Evolutionary conservation across 2,113 vertebrate species (phyloP).

Genomic region (Rhodinocichla rosea): DNA sequence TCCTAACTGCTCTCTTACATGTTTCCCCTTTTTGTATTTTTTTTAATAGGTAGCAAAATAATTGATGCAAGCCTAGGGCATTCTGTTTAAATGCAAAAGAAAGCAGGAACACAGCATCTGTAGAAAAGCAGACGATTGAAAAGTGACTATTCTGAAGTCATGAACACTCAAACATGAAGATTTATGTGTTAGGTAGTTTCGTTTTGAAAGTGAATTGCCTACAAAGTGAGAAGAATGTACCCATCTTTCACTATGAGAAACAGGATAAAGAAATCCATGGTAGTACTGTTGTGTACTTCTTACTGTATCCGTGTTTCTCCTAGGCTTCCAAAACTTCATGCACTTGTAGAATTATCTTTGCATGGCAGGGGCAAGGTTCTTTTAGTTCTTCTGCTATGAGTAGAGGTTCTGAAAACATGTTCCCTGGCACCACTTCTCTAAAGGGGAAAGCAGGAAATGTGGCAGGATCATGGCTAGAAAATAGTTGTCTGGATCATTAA

Average conservation of each 20-base stretch:
- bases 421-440: not conserved
- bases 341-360: not conserved
- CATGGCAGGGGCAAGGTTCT: not conserved
- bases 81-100: not conserved
- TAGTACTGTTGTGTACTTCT: not conserved
- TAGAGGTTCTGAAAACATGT: not conserved
- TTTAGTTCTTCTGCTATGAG: not conserved
- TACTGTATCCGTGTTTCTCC: not conserved
- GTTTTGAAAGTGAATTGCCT: not conserved
- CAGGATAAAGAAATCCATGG: not conserved
- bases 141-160: not conserved
- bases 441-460: not conserved
- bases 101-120: not conserved
- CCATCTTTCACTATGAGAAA: not conserved
- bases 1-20: not conserved
- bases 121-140: not conserved
- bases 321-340: not conserved
- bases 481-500: not conserved
- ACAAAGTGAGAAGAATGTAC: not conserved
- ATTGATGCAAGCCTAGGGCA: not conserved
- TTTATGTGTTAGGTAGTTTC: not conserved
- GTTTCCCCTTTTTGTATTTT: not conserved
- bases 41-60: not conserved
- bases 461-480: not conserved
- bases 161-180: not conserved